Base-by-base conservation (phyloP, 2,888 invertebrate genomes). In the Lordiphosa andalusiaca region DNA sequence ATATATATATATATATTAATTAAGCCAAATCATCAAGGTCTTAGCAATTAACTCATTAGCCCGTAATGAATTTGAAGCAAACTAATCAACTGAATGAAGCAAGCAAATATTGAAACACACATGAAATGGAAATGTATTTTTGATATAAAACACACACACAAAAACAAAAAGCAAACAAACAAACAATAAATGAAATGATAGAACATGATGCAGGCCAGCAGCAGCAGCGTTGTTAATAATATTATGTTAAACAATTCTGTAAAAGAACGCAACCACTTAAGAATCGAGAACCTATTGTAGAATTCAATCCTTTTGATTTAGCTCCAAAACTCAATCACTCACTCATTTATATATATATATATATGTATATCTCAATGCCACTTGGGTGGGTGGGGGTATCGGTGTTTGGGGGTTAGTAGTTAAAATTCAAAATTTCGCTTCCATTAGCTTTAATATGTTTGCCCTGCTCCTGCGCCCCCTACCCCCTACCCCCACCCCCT, bases 21-120 rank as follows among this genome's bases (percentile, higher is more conserved):
- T 66, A 78, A 71, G 74, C 74, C 78, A 78, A 75, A 68, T 63
- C 78, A 77, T 74, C 78, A 74, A 82, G 78, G 75, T 82, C 69
- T 59, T 76, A 82, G 71, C 56, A 64, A 62, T 65, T 71, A 71
- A 76, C 74, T 71, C 83, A 74, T 59, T 82, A 78, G 74, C 41
- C 42, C 42, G 53, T 67, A 71, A 56, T 7, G 53, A 61, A 42
- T 35, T 49, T 62, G 46, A 64, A 63, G 54, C 33, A 46, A 46
- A 54, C 38, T 9, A 33, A 37, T 12, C 12, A 39, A 13, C 35
- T 37, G 30, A 53, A 38, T 44, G 60, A 56, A 80, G 63, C 49
- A 39, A 53, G 25, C 21, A 55, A 30, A 30, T 30, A 67, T 59
- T 16, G 16, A 16, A n/a, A 49, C 60, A 50, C 33, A 49, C 13